Evolutionary conservation across 1,140 invertebrate genomes (phyloP).

Genomic region (Trypoxylus dichotomus): DNA sequence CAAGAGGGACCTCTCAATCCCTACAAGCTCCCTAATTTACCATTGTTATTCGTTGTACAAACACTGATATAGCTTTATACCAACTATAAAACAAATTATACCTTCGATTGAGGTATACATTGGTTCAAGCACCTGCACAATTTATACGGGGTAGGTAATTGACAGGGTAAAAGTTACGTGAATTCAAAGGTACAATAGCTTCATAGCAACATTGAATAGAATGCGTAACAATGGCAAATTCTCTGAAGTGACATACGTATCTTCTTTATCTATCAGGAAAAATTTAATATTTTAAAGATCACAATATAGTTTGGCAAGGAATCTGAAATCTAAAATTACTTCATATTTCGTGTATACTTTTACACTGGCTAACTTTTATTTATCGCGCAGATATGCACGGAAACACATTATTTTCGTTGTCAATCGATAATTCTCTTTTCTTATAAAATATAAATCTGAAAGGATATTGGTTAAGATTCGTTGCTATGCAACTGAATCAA

Average conservation of each 20-base stretch:
- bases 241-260: not conserved
- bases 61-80: conserved; percentile 14
- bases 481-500: too few species aligned
- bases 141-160: conserved; percentile 3
- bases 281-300: too few species aligned
- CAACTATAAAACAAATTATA: conserved; percentile 25
- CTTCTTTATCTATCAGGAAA: too few species aligned
- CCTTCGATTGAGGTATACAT: conserved; percentile 8
- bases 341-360: too few species aligned
- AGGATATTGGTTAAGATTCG: too few species aligned
- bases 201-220: not conserved
- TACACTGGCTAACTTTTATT: too few species aligned
- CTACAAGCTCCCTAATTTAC: conserved; percentile 16
- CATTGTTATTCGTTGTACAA: conserved; percentile 12
- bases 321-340: too few species aligned
- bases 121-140: conserved; percentile 16
- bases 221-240: not conserved
- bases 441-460: too few species aligned
- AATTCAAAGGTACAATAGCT: not conserved
- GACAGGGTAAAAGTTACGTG: conserved; percentile 13
- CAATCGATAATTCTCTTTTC: too few species aligned
- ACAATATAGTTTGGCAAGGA: not conserved
- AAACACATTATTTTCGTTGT: too few species aligned
- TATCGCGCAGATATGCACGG: too few species aligned
- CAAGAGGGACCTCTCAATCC: conserved; percentile 17